Conservation (phyloP, 2,113 vertebrate genomes). For the Solea solea region DNA sequence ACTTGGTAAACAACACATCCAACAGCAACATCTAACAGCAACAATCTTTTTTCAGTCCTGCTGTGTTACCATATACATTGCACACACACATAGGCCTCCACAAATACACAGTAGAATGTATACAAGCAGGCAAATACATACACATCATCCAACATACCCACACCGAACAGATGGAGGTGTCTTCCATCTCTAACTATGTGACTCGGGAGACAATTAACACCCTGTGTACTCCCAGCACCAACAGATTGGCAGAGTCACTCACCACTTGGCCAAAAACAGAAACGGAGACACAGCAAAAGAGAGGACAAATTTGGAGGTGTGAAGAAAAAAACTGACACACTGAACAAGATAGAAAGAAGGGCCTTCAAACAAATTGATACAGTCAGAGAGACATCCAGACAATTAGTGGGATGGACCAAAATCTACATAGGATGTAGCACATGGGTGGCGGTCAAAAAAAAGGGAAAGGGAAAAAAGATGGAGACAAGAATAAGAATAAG, state of each 20-base stretch:
- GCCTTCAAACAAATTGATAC: conserved; percentile 61
- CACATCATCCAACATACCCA: conserved; percentile 47
- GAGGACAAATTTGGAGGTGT: conserved; percentile 56
- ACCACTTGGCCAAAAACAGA: conserved; percentile 58
- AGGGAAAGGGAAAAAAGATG: conserved; percentile 9
- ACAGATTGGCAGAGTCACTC: conserved; percentile 66
- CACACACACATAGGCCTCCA: conserved; percentile 11
- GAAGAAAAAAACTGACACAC: conserved; percentile 24
- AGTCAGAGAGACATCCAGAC: conserved; percentile 43
- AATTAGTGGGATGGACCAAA: conserved; percentile 31
- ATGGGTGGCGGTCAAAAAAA: background rate
- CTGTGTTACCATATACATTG: conserved; percentile 36
- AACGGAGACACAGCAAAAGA: conserved; percentile 42
- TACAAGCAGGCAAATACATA: conserved; percentile 17
- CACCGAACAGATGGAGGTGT: conserved; percentile 61
- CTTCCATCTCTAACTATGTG: conserved; percentile 49
- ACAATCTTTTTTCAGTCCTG: conserved; percentile 20
- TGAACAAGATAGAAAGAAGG: conserved; percentile 25
- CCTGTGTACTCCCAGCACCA: conserved; percentile 48
- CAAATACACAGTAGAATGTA: conserved; percentile 18
- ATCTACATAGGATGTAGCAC: conserved; percentile 8
- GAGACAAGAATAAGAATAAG: conserved; percentile 30
- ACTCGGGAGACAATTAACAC: conserved; percentile 69
- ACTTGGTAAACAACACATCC: conserved; percentile 43
- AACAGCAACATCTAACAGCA: conserved; percentile 25